Evolutionary conservation across 2,113 vertebrate species (phyloP).

Genomic region (Ceyx margarethae): DNA sequence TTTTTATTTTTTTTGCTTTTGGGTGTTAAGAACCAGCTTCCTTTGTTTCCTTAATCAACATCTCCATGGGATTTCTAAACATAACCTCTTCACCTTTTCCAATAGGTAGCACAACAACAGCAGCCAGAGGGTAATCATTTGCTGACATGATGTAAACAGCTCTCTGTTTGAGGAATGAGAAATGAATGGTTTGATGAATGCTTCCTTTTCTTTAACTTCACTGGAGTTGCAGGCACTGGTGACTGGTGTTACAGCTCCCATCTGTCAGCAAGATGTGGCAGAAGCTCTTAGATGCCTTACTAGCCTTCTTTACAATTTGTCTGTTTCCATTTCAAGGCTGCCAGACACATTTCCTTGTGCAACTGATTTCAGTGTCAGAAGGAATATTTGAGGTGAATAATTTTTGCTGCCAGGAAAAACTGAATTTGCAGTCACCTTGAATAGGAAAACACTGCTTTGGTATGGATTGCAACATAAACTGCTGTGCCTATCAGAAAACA

Average conservation of each 20-base stretch:
- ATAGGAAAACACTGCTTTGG: neutral
- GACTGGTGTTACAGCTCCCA: slow-evolving; percentile 19
- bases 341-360: slow-evolving; percentile 22
- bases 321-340: slow-evolving; percentile 59
- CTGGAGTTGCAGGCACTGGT: neutral
- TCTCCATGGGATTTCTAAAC: slow-evolving; percentile 39
- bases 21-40: slow-evolving; percentile 33
- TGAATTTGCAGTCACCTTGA: slow-evolving; percentile 45
- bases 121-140: slow-evolving; percentile 47
- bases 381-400: slow-evolving; percentile 22
- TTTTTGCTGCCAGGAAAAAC: slow-evolving; percentile 14
- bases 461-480: slow-evolving; percentile 8
- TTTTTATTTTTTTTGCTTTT: neutral
- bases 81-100: slow-evolving; percentile 60
- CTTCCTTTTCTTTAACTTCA: slow-evolving; percentile 21
- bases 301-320: slow-evolving; percentile 23
- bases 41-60: slow-evolving; percentile 65
- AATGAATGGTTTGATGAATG: slow-evolving; percentile 33
- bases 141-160: slow-evolving; percentile 59
- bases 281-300: neutral
- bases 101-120: slow-evolving; percentile 48
- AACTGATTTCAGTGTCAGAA: neutral
- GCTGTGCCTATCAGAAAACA: neutral
- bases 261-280: slow-evolving; percentile 26
- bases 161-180: slow-evolving; percentile 57